Percentiles rank a stretch among this genome's conserved stretches.
Evolutionary conservation across 2,888 invertebrate species (phyloP).

Genomic region (Nematopogon swammerdamellus): DNA sequence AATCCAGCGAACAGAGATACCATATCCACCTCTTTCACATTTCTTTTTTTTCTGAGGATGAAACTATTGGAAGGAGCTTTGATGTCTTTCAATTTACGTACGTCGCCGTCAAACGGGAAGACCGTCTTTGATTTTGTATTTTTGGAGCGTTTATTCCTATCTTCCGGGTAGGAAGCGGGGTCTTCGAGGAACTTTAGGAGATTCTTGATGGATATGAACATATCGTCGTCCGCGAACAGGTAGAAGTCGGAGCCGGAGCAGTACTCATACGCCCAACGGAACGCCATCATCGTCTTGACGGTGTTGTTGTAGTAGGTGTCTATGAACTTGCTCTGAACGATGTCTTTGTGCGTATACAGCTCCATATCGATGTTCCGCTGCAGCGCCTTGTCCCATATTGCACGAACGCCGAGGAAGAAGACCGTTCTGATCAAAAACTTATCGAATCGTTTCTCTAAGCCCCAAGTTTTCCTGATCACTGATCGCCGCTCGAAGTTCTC

Average conservation of each 20-base stretch:
- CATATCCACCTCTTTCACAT: not conserved
- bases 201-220: constrained; percentile 86
- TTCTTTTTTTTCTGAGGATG: not conserved
- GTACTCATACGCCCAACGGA: constrained; percentile 76
- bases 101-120: not conserved
- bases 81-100: not conserved
- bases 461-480: constrained; percentile 82
- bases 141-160: not conserved
- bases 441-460: constrained; percentile 72
- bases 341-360: constrained; percentile 65
- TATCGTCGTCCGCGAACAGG: constrained; percentile 90
- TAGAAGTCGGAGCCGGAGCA: constrained; percentile 76
- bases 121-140: too few relatives aligned
- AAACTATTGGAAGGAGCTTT: too few relatives aligned
- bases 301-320: constrained; percentile 91
- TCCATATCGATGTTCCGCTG: constrained; percentile 64
- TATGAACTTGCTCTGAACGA: constrained; percentile 76
- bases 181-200: constrained; percentile 69
- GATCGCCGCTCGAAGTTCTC: constrained; percentile 63
- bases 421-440: constrained; percentile 73
- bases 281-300: constrained; percentile 87
- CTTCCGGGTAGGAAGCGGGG: constrained; percentile 64
- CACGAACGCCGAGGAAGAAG: constrained; percentile 70
- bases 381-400: constrained; percentile 32
- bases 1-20: constrained; percentile 68